Base-by-base conservation (phyloP, 1,140 invertebrate genomes). In the Temnothorax longispinosus region DNA sequence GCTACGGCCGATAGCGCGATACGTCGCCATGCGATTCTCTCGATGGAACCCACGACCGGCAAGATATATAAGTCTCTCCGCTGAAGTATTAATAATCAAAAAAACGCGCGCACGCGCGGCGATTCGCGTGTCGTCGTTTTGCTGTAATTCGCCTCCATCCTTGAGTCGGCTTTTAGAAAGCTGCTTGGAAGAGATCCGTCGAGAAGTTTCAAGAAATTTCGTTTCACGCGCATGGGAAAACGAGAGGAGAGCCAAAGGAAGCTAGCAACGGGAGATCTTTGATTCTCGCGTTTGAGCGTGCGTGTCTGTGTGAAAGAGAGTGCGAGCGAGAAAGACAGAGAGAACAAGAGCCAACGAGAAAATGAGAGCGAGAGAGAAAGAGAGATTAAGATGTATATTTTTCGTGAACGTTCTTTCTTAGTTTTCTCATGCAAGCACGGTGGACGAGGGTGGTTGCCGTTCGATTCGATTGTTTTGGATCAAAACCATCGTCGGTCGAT, bases 121-220 rank as follows among this genome's bases (percentile, higher is more conserved):
- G 58, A 69, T 69, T 50, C 41, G 67, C 56, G 35, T 10, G 58
- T 41, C n/a, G 82, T 74, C 69, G 82, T 81, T 75, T 47, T 38
- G 35, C 64, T 87, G 60, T 74, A 44, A 47, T 86, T 89, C 82
- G 80, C 77, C 85, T 87, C 81, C 52, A 54, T 87, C 72, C 77
- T 78, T 62, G 38, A 52, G 67, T 41, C 74, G 67, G 60, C 76
- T 58, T 35, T 47, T 71, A 74, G 62, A 77, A 87, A 90, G 88
- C 87, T 64, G 87, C 75, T 87, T 81, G 87, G 60, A 82, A 71
- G 87, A 78, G 75, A 87, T 88, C 81, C 87, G 87, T 81, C 88
- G 90, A 89, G 82, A 90, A 89, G 90, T 92, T 93, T 93, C 92
- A 90, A 90, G 89, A 91, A 89, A 90, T 92, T 93, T 93, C 90